Conservation (phyloP, 2,113 vertebrate species). For the Callocephalon fimbriatum region DNA sequence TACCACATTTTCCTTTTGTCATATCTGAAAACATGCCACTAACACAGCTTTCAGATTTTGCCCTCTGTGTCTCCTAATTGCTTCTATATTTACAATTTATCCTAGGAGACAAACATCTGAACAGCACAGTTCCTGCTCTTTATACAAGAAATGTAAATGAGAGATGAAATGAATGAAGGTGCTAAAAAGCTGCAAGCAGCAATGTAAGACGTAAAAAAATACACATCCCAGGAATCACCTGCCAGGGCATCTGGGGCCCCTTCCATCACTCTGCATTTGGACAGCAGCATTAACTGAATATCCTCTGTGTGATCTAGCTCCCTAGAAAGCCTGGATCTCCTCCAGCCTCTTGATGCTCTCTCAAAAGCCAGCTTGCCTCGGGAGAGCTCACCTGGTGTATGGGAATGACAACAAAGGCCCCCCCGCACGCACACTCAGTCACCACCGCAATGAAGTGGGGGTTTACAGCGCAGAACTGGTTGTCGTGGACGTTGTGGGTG, state of each 20-base stretch:
- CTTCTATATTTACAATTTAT: not conserved
- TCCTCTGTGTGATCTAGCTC: fast-evolving
- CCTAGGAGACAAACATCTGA: not conserved
- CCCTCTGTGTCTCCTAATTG: not conserved
- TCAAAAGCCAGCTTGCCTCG: fast-evolving
- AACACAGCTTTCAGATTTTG: not conserved
- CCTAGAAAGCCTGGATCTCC: not conserved
- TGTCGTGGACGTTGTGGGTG: constrained; percentile 90
- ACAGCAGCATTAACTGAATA: not conserved
- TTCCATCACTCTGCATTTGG: not conserved
- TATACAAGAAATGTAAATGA: not conserved
- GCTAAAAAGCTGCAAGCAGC: not conserved
- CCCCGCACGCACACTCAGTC: constrained; percentile 89
- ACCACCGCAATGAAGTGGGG: constrained; percentile 92
- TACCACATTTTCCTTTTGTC: not conserved
- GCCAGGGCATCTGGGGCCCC: not conserved
- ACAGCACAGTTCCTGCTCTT: not conserved
- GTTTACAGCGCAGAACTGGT: constrained; percentile 92
- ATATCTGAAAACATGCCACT: not conserved
- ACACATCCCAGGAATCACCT: not conserved
- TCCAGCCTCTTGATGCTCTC: fast-evolving
- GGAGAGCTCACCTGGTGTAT: constrained; percentile 82
- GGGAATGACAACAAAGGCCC: constrained; percentile 90
- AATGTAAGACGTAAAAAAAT: not conserved
- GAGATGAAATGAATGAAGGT: not conserved